Conservation (phyloP, 2,888 invertebrate species). For the Mimumesa dahlbomi region DNA sequence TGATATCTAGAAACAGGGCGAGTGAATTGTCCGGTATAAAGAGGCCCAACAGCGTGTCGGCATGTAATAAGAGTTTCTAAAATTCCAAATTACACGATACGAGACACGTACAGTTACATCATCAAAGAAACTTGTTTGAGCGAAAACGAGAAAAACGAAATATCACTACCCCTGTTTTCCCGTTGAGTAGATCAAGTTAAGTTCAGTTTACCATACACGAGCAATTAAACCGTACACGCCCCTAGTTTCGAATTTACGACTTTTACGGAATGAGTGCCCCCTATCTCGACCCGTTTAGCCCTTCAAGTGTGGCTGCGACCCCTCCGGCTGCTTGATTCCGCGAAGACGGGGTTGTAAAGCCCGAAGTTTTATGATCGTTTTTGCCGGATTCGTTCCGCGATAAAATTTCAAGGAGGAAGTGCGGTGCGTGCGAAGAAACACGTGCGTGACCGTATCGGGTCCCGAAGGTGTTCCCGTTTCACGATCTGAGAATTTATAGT, state of each 20-base stretch:
- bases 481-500: conserved; percentile 45
- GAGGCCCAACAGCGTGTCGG: no score
- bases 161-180: background rate
- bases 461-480: conserved; percentile 35
- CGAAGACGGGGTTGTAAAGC: conserved; percentile 41
- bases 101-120: no score
- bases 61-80: no score
- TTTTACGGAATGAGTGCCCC: background rate
- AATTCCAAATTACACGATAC: no score
- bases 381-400: conserved; percentile 45
- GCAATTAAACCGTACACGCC: conserved; percentile 33
- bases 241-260: conserved; percentile 25
- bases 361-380: conserved; percentile 41
- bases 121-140: background rate
- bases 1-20: no score
- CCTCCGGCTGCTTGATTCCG: conserved; percentile 14
- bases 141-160: background rate
- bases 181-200: background rate
- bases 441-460: conserved; percentile 48
- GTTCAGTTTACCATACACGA: conserved; percentile 3
- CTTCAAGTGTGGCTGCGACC: conserved; percentile 13
- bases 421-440: conserved; percentile 35
- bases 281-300: conserved; percentile 3
- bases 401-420: conserved; percentile 33
- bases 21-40: no score